Evolutionary conservation across 2,888 invertebrate genomes (phyloP).

Genomic region (Melipona beecheii): DNA sequence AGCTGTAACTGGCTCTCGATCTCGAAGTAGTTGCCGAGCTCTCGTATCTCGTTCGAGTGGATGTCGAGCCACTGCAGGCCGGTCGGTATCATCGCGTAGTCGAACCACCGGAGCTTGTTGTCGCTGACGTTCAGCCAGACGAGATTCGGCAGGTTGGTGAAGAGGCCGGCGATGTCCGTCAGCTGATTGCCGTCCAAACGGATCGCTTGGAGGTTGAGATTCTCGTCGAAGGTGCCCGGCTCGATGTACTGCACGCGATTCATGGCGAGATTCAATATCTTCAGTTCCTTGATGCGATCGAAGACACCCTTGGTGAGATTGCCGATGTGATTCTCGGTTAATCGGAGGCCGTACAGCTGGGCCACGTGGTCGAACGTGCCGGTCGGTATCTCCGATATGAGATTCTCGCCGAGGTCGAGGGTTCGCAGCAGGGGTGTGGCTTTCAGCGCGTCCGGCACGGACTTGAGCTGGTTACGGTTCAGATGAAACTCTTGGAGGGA

Average conservation of each 20-base stretch:
- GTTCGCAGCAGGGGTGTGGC: constrained; percentile 91
- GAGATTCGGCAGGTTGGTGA: constrained; percentile 91
- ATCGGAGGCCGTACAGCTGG: constrained; percentile 91
- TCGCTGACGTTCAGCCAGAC: constrained; percentile 95
- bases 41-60: constrained; percentile 92
- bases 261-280: constrained; percentile 92
- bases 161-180: constrained; percentile 91
- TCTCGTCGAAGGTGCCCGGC: constrained; percentile 91
- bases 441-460: constrained; percentile 90
- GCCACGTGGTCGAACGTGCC: constrained; percentile 92
- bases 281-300: constrained; percentile 90
- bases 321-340: constrained; percentile 94
- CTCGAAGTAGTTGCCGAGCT: constrained; percentile 93
- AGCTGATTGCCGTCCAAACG: constrained; percentile 93
- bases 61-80: constrained; percentile 94
- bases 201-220: constrained; percentile 91
- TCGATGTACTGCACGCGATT: constrained; percentile 93
- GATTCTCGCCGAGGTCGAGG: constrained; percentile 94
- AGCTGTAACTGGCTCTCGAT: constrained; percentile 92
- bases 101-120: constrained; percentile 93
- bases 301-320: constrained; percentile 92
- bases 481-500: constrained; percentile 92
- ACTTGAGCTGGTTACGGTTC: constrained; percentile 91
- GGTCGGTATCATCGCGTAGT: constrained; percentile 93
- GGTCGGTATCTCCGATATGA: constrained; percentile 91